Evolutionary conservation across 2,113 vertebrate species (phyloP), one percentile per base, ranked within the genome.

Genomic region (Dicaeum eximium): DNA sequence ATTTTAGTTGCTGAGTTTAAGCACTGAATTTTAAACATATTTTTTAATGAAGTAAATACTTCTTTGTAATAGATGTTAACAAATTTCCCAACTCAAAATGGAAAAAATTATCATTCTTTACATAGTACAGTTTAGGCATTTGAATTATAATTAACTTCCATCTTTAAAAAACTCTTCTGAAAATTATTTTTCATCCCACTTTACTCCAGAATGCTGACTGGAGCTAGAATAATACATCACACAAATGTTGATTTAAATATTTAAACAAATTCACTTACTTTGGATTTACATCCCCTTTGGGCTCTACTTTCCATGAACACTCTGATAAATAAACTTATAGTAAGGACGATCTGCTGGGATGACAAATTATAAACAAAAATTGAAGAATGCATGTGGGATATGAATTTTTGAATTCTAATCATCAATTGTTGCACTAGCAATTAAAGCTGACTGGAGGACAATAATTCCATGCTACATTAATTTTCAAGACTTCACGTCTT

Each of bases 291-390:
- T 90, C 60, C 88, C 92, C 92, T 96, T 95, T 96, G 94, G 94
- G 92, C 56, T 93, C 90, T 88, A 74, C 85, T 86, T 92, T 95
- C 85, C 60, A 88, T 83, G 79, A 95, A 90, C 86, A 88, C n/a
- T 62, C 70, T 94, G 90, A 83, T 90, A 94, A 95, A 95, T 77
- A 94, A 91, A 93, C 56, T 91, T 94, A 88, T 58, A 72, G 64
- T 54, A 85, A 94, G 81, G 9, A 88, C 3, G 28, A 91, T 96
- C 92, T 94, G 38, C 58, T 91, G 90, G 92, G 93, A 97, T 73
- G 66, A 90, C 62, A 96, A 96, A 96, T 96, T 96, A 96, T 90
- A 93, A 95, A 96, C 85, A 94, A 96, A 94, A 94, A 83, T 86
- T 93, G 88, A 88, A 73, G 80, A 96, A 95, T 94, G 67, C 93